Evolutionary conservation across 2,113 vertebrate species (phyloP).

Genomic region (Calonectris borealis): DNA sequence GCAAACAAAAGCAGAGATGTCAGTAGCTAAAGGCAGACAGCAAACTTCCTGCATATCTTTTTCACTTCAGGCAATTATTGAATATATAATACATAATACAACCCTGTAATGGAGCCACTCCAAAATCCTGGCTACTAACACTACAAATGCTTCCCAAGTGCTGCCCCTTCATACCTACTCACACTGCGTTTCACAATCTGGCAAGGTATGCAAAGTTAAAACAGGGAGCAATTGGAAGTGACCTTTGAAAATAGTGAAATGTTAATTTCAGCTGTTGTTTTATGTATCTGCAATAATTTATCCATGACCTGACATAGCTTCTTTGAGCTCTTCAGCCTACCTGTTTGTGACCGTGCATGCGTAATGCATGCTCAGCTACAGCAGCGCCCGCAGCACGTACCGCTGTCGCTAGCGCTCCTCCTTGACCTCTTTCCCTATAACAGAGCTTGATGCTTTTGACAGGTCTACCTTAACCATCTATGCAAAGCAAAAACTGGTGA

Average conservation of each 20-base stretch:
- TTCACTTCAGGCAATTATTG: not conserved
- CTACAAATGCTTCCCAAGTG: not conserved
- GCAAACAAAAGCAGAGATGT: not conserved
- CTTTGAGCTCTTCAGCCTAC: not conserved
- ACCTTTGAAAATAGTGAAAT: not conserved
- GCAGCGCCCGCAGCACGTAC: rapidly evolving
- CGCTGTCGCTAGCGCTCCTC: rapidly evolving
- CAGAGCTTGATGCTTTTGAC: not conserved
- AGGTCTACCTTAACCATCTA: not conserved
- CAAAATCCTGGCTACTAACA: not conserved
- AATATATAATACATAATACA: not conserved
- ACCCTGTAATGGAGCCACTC: not conserved
- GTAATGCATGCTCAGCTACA: rapidly evolving
- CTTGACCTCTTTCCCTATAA: not conserved
- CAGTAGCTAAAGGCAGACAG: not conserved
- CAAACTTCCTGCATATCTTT: not conserved
- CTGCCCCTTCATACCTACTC: not conserved
- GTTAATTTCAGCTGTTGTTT: not conserved
- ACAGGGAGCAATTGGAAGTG: not conserved
- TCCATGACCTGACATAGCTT: not conserved
- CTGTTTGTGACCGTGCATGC: not conserved
- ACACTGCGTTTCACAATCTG: not conserved
- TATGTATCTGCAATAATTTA: not conserved
- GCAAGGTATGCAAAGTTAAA: not conserved
- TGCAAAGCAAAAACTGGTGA: not conserved